These are phyloP conservation scores for Monodelphis domestica DNA, from an alignment of 2,797 vertebrate species.

Conservation along the genomic window DNA sequence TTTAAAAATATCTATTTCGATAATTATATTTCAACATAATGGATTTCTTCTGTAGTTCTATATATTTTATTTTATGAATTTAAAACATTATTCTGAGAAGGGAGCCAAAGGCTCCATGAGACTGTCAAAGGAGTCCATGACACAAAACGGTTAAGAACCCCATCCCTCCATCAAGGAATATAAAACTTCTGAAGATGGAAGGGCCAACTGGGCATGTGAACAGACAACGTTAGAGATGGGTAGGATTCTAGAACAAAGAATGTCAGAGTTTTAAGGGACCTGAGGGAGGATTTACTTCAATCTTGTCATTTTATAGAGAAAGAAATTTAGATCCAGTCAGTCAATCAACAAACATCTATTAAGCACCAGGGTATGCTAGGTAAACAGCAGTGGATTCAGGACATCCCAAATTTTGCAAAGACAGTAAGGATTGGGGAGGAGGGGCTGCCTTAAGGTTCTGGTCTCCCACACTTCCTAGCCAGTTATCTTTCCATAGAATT, in stretches of 20 bases:
- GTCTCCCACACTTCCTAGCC: background rate
- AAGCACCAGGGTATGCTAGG: background rate
- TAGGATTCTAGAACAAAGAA: background rate
- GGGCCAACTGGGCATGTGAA: background rate
- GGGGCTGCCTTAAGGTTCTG: background rate
- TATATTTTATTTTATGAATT: background rate
- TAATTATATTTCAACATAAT: background rate
- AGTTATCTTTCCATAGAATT: background rate
- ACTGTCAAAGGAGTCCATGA: background rate
- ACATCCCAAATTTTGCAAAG: background rate
- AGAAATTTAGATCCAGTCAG: background rate
- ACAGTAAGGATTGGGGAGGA: background rate
- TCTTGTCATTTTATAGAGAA: background rate
- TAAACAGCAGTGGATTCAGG: background rate
- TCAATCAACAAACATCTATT: background rate
- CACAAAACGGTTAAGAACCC: background rate
- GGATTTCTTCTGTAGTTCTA: background rate
- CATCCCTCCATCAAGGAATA: background rate
- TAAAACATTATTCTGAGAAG: background rate
- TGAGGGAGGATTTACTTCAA: background rate
- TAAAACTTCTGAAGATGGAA: background rate
- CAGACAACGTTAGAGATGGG: background rate
- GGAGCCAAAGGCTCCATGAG: background rate
- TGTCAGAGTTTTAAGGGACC: background rate
- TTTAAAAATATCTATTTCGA: background rate